phyloP scores from a whole-genome alignment of 2,797 vertebrate genomes.

The Brachyalestes nurse region DNA sequence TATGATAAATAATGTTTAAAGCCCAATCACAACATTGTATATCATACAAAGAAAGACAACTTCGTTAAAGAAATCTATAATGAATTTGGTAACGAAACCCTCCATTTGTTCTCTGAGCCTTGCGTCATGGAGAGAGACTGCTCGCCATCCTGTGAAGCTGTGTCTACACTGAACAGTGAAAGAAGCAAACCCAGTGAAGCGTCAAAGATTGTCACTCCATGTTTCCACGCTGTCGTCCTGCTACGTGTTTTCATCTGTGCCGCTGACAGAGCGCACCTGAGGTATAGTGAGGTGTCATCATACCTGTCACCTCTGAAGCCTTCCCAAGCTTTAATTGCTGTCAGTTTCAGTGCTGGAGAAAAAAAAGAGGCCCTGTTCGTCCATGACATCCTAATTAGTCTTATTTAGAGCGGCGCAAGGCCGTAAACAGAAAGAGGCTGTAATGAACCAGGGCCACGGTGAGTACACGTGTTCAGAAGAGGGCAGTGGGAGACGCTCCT shows the following conservation, averaged over 20 bases:
- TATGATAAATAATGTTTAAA: too few species aligned
- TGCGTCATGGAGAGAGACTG: constrained; percentile 26
- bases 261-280: constrained; percentile 58
- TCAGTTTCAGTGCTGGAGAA: constrained; percentile 64
- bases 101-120: constrained; percentile 22
- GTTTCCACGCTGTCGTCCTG: constrained; percentile 53
- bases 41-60: too few species aligned
- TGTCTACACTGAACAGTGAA: constrained; percentile 39
- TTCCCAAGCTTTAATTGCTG: constrained; percentile 74
- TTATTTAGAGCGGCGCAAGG: constrained; percentile 63
- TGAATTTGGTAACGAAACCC: too few species aligned
- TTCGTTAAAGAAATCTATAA: too few species aligned
- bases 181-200: constrained; percentile 37
- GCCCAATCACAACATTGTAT: too few species aligned
- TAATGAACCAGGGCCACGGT: constrained; percentile 28
- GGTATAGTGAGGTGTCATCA: constrained; percentile 53
- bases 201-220: constrained; percentile 56
- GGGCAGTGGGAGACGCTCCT: constrained; percentile 53
- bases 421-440: constrained; percentile 54
- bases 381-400: constrained; percentile 76
- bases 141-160: constrained; percentile 37
- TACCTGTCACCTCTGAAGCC: constrained; percentile 58
- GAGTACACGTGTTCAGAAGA: constrained; percentile 30
- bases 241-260: constrained; percentile 42
- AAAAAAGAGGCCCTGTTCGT: constrained; percentile 37